A percentile compares a stretch with the other conserved stretches of the same genome.
These are phyloP conservation scores for Pseudococcus viburni DNA, from an alignment of 2,888 invertebrate species.

Conservation along the genomic window DNA sequence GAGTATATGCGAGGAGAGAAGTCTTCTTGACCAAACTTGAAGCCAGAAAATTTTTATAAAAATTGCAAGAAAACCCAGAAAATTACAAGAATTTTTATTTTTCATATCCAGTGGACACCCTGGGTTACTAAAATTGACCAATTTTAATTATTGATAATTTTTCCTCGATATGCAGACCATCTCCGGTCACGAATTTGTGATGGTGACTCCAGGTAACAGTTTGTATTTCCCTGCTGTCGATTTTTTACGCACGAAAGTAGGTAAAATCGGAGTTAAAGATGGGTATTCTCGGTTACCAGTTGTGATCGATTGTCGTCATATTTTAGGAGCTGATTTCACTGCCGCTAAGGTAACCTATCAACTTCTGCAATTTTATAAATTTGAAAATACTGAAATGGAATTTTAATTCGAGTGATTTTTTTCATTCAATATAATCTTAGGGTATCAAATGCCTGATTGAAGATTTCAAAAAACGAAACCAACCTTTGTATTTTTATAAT, in stretches of 20 bases:
- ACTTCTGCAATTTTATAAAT: no score
- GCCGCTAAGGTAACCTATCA: conserved; percentile 77
- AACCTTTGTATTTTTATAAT: conserved; percentile 81
- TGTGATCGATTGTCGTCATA: conserved; percentile 85
- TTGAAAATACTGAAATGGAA: no score
- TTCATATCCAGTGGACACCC: no score
- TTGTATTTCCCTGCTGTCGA: conserved; percentile 88
- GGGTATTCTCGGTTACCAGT: conserved; percentile 83
- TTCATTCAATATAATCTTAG: conserved; percentile 70
- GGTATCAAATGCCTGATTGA: conserved; percentile 84
- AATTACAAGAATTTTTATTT: no score
- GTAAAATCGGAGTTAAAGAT: conserved; percentile 79
- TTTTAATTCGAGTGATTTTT: background rate
- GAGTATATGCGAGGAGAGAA: no score
- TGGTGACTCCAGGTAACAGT: conserved; percentile 86
- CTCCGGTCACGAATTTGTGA: conserved; percentile 80
- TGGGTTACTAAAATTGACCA: background rate
- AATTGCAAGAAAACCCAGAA: no score
- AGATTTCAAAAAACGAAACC: conserved; percentile 80
- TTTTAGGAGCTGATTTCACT: conserved; percentile 87
- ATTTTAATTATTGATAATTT: background rate
- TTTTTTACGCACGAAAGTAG: conserved; percentile 85
- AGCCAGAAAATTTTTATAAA: no score
- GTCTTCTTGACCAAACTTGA: no score
- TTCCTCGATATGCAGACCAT: conserved; percentile 74